A percentile compares a stretch with the other conserved stretches of the same genome.
Evolutionary conservation across 2,888 invertebrate species (phyloP).

Genomic region (Tenthredo notha): DNA sequence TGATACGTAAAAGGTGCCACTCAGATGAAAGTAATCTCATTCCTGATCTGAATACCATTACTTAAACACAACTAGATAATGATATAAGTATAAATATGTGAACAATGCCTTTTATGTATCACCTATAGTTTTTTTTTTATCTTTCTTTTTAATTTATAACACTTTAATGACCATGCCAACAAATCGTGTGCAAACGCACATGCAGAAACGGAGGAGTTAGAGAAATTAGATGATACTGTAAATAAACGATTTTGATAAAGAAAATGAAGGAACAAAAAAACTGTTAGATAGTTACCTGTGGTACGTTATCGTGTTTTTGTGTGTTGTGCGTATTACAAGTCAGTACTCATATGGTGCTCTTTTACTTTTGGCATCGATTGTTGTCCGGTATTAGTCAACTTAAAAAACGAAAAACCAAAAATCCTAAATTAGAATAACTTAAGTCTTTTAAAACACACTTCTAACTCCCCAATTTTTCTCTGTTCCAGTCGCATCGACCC

Average conservation of each 20-base stretch:
- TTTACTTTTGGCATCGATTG: constrained; percentile 76
- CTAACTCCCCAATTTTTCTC: constrained; percentile 28
- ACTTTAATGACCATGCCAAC: constrained; percentile 60
- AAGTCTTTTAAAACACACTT: constrained; percentile 35
- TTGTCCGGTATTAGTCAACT: constrained; percentile 78
- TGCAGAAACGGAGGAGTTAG: constrained; percentile 64
- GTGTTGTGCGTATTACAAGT: constrained; percentile 77
- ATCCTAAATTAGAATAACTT: constrained; percentile 62
- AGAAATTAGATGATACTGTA: constrained; percentile 52
- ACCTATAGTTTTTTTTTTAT: constrained; percentile 43
- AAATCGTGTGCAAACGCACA: constrained; percentile 68
- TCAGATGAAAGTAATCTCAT: background rate
- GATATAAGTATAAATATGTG: constrained; percentile 6
- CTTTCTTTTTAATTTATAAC: constrained; percentile 38
- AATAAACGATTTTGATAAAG: constrained; percentile 53
- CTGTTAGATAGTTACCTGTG: constrained; percentile 77
- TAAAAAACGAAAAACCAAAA: constrained; percentile 76
- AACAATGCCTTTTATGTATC: constrained; percentile 48
- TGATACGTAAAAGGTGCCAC: constrained; percentile 31
- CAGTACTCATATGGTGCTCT: constrained; percentile 77
- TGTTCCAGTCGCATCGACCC: constrained; percentile 25
- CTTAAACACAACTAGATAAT: background rate
- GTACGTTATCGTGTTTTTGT: constrained; percentile 75
- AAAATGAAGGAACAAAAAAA: constrained; percentile 63
- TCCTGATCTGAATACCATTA: background rate